Conservation (phyloP, 2,797 vertebrate genomes). For the Sebastes trivittatus region DNA sequence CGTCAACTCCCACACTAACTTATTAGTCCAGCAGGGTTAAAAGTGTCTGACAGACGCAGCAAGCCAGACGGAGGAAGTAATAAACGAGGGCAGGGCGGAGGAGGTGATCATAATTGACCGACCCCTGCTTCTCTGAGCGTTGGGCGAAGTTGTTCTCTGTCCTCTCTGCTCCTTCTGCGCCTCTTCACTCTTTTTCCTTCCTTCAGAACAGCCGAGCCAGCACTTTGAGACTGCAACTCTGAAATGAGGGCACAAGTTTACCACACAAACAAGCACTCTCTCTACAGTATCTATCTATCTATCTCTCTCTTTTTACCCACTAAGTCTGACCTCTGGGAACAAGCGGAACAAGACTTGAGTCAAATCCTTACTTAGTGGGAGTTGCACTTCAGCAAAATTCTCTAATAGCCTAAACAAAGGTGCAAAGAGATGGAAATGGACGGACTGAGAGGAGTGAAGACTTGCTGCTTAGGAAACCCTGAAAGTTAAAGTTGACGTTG, state of each 20-base stretch:
- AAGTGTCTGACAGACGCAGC: conserved; percentile 49
- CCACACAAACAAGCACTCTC: conserved; percentile 40
- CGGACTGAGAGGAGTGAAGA: not conserved
- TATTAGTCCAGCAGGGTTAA: conserved; percentile 58
- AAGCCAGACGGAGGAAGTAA: conserved; percentile 27
- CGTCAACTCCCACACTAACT: conserved; percentile 44
- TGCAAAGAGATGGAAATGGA: conserved; percentile 21
- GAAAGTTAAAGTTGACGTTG: not conserved
- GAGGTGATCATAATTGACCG: conserved; percentile 47
- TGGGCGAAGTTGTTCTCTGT: conserved; percentile 36
- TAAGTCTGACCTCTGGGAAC: conserved; percentile 60
- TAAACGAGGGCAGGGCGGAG: conserved; percentile 31
- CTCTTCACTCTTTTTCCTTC: conserved; percentile 16
- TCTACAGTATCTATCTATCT: not conserved
- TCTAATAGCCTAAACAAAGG: conserved; percentile 60
- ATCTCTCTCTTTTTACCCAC: conserved; percentile 6
- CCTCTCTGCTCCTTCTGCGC: conserved; percentile 26
- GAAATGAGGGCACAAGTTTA: conserved; percentile 54
- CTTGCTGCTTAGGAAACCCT: not conserved
- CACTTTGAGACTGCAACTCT: conserved; percentile 55
- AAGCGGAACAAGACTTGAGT: conserved; percentile 39
- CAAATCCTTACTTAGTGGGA: conserved; percentile 47
- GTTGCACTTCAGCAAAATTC: conserved; percentile 58
- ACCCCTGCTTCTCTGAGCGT: conserved; percentile 26
- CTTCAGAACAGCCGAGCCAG: conserved; percentile 52